Base-by-base conservation (phyloP, 2,113 vertebrate genomes). In the Platysternon megacephalum region DNA sequence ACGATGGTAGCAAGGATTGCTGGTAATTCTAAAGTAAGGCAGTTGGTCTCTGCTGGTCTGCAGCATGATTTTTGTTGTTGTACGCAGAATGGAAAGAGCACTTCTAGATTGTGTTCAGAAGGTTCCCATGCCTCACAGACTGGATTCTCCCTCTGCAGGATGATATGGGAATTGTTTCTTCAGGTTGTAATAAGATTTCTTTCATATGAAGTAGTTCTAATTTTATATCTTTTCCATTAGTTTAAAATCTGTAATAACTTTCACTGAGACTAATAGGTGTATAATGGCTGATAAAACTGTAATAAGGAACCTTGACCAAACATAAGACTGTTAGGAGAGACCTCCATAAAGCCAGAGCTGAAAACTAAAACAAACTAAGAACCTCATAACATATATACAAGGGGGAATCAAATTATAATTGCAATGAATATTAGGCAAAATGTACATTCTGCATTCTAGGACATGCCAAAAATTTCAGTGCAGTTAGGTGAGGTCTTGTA, bases 31-130 rank as follows among this genome's bases (percentile, higher is more conserved):
- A 86, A 94, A 96, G n/a, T 17, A 72, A 92, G 88, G 89, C 88
- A 92, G 32, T 11, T 95, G 92, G 95, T 96, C 96, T 95, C 97
- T 97, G 85, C 93, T 95, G 97, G 86, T 84, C 24, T 86, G 74
- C 42, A 28, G 56, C 16, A 1, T 1, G 2, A 26, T 22, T 86
- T 13, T 51, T 78, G 35, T 16, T 2, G 3, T 14, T 86, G 16
- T 5, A 28, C 79, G 8, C 14, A 39, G 35, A 28, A 61, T 32
- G 12, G 0, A 12, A 49, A 68, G 3, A 56, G 1, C 22, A 29
- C 3, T 51, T 39, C 61, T 78, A 5, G 9, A 42, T 42, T 3
- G 4, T 12, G 32, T 56, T 32, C 53, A 32, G 61, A 1, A 26
- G 11, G 55, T 72, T 85, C 13, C 22, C 2, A 16, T 12, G 5